Conservation (phyloP, 2,797 vertebrate species). For the Chaetophractus vellerosus region DNA sequence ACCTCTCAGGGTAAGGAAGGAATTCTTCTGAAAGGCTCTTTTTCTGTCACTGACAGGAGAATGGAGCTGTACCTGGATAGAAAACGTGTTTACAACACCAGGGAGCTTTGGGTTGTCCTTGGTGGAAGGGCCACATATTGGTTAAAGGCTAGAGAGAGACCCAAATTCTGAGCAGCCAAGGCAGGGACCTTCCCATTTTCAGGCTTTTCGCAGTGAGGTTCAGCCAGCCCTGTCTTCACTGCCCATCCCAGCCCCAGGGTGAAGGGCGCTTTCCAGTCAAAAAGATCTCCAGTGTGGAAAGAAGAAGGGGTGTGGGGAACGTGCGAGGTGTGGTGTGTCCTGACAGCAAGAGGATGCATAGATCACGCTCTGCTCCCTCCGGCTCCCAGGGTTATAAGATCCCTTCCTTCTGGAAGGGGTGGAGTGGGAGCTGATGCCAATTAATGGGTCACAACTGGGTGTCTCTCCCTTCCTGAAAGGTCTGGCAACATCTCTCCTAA, state of each 20-base stretch:
- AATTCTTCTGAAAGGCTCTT: not conserved
- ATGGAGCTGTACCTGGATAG: not conserved
- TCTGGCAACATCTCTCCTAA: constrained; percentile 85
- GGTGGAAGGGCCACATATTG: not conserved
- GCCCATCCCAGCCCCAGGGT: not conserved
- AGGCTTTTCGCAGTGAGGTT: not conserved
- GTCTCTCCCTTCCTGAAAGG: constrained; percentile 92
- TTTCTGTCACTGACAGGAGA: not conserved
- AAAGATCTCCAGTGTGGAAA: constrained; percentile 43
- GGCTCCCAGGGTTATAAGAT: constrained; percentile 57
- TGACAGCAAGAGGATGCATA: not conserved
- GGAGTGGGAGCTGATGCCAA: constrained; percentile 88
- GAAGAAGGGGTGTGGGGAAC: not conserved
- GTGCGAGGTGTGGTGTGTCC: not conserved
- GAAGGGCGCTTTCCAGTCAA: not conserved
- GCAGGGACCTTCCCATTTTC: not conserved
- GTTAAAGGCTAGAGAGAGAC: not conserved
- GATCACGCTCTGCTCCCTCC: not conserved
- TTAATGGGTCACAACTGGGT: constrained; percentile 87
- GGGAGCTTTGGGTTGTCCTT: not conserved
- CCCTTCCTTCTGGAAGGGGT: constrained; percentile 87
- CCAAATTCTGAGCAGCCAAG: not conserved
- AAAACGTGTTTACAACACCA: not conserved
- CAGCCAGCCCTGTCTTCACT: not conserved
- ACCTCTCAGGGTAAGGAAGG: not conserved